These are phyloP conservation scores for Halcyon smyrnensis DNA, from an alignment of 2,797 vertebrate species.

Conservation along the genomic window DNA sequence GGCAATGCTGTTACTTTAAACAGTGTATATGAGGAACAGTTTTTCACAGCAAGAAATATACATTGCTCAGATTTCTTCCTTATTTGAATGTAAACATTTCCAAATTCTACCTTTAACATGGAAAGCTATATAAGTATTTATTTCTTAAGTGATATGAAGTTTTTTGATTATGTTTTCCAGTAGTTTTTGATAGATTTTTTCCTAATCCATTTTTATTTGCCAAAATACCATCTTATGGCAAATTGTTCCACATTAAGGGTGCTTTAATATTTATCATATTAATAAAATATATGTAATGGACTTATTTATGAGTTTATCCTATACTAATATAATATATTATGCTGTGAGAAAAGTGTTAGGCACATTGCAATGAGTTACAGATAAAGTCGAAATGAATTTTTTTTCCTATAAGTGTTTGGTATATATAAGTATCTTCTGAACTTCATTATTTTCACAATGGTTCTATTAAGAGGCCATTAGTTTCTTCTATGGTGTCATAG, in stretches of 20 bases:
- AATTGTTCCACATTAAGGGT: background rate
- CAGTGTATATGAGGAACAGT: background rate
- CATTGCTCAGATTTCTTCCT: background rate
- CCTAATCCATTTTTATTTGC: background rate
- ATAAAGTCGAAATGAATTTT: background rate
- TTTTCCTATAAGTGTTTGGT: background rate
- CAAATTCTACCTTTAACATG: background rate
- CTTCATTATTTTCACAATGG: background rate
- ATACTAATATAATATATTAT: background rate
- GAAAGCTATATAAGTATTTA: background rate
- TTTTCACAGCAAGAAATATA: background rate
- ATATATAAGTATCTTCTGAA: background rate
- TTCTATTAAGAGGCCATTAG: background rate
- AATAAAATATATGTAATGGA: background rate
- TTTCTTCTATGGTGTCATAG: background rate
- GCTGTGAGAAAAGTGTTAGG: background rate
- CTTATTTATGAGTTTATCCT: background rate
- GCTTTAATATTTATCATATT: background rate
- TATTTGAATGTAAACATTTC: background rate
- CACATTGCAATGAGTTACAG: background rate
- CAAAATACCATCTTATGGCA: background rate
- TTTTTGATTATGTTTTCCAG: background rate
- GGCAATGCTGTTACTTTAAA: background rate
- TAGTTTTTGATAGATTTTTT: background rate
- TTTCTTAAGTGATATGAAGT: background rate